These are phyloP conservation scores for Drosophila siamana DNA, from an alignment of 2,888 invertebrate genomes.

Conservation along the genomic window DNA sequence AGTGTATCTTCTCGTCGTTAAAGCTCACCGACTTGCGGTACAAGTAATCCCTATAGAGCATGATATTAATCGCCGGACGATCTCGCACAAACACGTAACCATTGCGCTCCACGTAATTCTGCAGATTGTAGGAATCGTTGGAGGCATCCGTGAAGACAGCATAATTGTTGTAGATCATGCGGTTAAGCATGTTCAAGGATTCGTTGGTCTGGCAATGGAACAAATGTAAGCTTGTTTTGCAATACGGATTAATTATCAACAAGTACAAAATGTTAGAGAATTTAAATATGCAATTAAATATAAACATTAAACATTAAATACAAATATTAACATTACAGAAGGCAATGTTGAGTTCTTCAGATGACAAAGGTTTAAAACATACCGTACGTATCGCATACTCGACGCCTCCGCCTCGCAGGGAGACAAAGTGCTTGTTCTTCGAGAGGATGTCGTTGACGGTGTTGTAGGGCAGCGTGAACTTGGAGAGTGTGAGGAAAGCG, in stretches of 20 bases:
- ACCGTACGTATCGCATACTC: conserved; percentile 88
- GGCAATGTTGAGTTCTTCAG: too few relatives aligned
- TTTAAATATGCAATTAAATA: neutral
- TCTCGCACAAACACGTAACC: conserved; percentile 90
- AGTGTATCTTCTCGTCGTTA: conserved; percentile 88
- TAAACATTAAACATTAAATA: neutral
- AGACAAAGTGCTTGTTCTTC: conserved; percentile 90
- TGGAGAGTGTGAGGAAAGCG: conserved; percentile 93
- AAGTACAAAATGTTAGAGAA: too few relatives aligned
- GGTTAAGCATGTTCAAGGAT: conserved; percentile 78
- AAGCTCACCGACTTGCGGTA: conserved; percentile 87
- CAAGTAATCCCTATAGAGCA: conserved; percentile 90
- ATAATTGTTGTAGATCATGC: conserved; percentile 82
- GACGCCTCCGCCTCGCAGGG: conserved; percentile 89
- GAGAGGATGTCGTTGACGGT: conserved; percentile 88
- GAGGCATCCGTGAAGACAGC: conserved; percentile 82
- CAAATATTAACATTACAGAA: too few relatives aligned
- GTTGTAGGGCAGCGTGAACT: conserved; percentile 92
- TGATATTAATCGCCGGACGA: conserved; percentile 88
- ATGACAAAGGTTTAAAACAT: conserved; percentile 70
- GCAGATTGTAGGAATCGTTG: conserved; percentile 85
- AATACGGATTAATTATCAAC: too few relatives aligned
- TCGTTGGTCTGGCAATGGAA: conserved; percentile 80
- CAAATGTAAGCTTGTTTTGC: too few relatives aligned
- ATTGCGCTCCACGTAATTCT: conserved; percentile 85